Evolutionary conservation across 2,113 vertebrate species (phyloP), one percentile per base, ranked within the genome.

Genomic region (Nibea coibor): DNA sequence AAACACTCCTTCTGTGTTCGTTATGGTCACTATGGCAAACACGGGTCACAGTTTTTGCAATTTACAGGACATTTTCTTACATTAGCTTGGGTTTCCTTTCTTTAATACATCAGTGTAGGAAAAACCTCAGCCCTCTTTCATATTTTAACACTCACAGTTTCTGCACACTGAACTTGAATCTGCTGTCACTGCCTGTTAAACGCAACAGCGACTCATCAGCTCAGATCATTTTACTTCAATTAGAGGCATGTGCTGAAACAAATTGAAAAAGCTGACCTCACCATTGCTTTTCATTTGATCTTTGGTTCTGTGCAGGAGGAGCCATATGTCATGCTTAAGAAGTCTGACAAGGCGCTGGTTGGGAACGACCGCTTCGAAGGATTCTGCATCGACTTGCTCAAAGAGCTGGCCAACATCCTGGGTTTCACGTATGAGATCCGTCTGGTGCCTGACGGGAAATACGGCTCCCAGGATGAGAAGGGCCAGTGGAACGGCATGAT

Each of bases 401-500:
- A 97, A 88, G 98, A 99, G 92, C 95, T 99, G 86, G 94, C 98
- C 68, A 85, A 93, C 86, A 96, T 99, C 91, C 94, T 99, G 87
- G 98, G 98, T 88, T 99, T 99, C 93, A 94, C 94, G 63, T 99
- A 98, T 0, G 98, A 99, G 91, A 98, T 99, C 91, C 97, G 96
- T 0, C 94, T 99, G 89, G 98, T 98, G 88, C 96, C 97, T 11
- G 98, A 99, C 0, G 97, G 97, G 48, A 98, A 96, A 54, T 99
- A 99, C 0, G 98, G 98, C 62, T 97, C 96, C 0, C 98, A 98
- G 93, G 98, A 99, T 0, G 98, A 99, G 87, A 99, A 99, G 91
- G 97, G 98, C 81, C 98, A 98, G 92, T 99, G 98, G 98, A 99
- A 98, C 1, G 98, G 98, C 65, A 98, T 99, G 96, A 96, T 99